Evolutionary conservation across 2,113 vertebrate genomes (phyloP), one percentile per base, ranked within the genome.

Genomic region (Potamarius usumacintae): DNA sequence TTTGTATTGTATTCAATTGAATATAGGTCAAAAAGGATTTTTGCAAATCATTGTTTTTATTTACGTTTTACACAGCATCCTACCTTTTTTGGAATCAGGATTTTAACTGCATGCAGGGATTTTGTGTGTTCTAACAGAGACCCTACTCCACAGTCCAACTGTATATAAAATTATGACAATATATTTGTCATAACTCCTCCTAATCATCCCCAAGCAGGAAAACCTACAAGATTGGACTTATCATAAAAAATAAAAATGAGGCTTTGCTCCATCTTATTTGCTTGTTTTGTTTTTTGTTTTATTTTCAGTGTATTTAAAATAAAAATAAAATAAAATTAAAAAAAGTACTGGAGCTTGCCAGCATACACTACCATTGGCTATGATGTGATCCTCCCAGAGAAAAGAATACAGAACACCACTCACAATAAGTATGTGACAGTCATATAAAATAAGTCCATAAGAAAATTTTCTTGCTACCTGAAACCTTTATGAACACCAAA

Each of bases 361-460:
- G 92, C 90, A 90, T 92, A 92, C 77, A 76, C 92, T 93, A 93
- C 92, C 90, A 82, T 93, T 93, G 91, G 91, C 90, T 94, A 93
- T 91, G 92, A 88, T 93, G 93, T 94, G 92, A 90, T 93, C 93
- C 91, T 94, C 94, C 94, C 94, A 94, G 93, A 95, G 93, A 97
- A 97, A 96, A 89, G 83, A 96, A 96, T 96, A 96, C 96, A 97
- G 96, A 97, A 97, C 97, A 97, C 97, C 97, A 97, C 96, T 96
- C 95, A 98, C 97, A 98, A 95, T 96, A 98, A 86, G 87, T 84
- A 90, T 97, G 98, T 95, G 95, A 97, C 97, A 96, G 95, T 95
- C 96, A 97, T 95, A 95, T 95, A 96, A 96, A 96, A 80, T 81
- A 93, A 96, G 95, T 95, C 95, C 95, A 93, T 95, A 95, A 96